phyloP scores from a whole-genome alignment of 2,113 vertebrate genomes.

The Marmota monax region DNA sequence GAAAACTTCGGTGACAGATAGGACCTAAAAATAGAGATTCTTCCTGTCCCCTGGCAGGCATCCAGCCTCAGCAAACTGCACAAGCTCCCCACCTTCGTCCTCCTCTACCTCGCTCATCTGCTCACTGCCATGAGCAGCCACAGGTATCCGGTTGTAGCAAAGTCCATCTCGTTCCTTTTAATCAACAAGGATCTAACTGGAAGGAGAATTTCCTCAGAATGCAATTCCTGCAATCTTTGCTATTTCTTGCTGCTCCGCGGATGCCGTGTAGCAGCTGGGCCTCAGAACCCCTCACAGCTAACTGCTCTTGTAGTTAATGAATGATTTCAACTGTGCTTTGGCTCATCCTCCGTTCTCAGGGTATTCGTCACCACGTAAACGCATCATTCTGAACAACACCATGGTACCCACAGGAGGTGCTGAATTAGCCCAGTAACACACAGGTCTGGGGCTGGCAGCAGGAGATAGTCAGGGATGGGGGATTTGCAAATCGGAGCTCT shows the following conservation, averaged over 20 bases:
- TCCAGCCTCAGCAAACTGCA: not conserved
- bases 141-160: not conserved
- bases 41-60: not conserved
- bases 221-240: not conserved
- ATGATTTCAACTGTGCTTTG: not conserved
- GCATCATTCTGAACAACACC: not conserved
- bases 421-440: not conserved
- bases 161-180: not conserved
- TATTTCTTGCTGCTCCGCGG: not conserved
- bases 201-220: not conserved
- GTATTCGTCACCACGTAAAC: not conserved
- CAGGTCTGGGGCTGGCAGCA: slow-evolving; percentile 33
- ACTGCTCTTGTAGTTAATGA: not conserved
- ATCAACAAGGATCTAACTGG: not conserved
- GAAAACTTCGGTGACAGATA: not conserved
- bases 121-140: not conserved
- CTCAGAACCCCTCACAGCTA: not conserved
- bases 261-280: not conserved
- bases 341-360: not conserved
- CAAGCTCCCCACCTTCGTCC: not conserved
- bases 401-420: not conserved
- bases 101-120: not conserved
- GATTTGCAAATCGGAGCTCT: not conserved
- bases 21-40: not conserved
- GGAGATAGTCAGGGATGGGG: not conserved